Evolutionary conservation across 2,113 vertebrate species (phyloP).

Genomic region (Gopherus evgoodei): DNA sequence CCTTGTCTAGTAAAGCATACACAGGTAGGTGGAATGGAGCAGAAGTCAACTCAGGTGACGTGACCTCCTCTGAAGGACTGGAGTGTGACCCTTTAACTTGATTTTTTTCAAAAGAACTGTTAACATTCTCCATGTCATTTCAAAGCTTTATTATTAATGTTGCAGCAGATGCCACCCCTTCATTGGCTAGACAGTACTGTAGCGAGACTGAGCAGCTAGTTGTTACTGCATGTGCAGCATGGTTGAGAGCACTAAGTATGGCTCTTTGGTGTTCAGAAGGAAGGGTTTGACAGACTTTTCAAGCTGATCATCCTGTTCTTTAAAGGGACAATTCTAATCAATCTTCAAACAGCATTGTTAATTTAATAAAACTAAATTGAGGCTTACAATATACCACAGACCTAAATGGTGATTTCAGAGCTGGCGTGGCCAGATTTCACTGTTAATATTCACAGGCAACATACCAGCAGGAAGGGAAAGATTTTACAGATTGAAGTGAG

Average conservation of each 20-base stretch:
- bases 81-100: no score
- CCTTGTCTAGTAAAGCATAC: no score
- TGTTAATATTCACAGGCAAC: background rate
- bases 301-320: background rate
- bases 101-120: no score
- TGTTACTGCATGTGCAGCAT: background rate
- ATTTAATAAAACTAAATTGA: background rate
- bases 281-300: background rate
- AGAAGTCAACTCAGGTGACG: no score
- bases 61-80: no score
- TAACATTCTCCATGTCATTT: background rate
- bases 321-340: background rate
- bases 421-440: background rate
- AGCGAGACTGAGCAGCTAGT: background rate
- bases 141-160: background rate
- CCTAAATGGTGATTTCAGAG: background rate
- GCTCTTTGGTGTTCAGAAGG: background rate
- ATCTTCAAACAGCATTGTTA: background rate
- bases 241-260: no score
- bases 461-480: background rate
- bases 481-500: background rate
- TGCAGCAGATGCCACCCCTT: background rate
- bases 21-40: no score
- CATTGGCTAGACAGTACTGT: background rate
- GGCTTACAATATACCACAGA: background rate